Evolutionary conservation across 2,888 invertebrate species (phyloP), one percentile per base, ranked within the genome.

Genomic region (Hipparchia semele): DNA sequence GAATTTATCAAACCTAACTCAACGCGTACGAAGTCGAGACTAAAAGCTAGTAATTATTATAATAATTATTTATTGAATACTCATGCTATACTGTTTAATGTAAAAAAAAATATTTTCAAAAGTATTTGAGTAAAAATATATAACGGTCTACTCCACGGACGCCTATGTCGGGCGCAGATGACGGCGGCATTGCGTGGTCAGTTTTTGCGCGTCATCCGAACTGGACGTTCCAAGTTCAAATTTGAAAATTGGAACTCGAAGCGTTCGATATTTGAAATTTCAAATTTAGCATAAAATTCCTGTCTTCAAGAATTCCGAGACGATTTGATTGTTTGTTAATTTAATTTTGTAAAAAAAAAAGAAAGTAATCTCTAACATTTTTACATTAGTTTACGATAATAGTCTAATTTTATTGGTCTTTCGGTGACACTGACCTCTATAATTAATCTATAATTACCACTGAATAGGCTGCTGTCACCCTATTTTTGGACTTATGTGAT

Each of bases 181-280:
- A 92, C 92, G 90, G 84, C 84, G 85, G 87, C 90, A 90, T 86
- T 87, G 90, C 90, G 90, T 86, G 91, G 90, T 90, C 86, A 91
- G 89, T 94, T 94, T 94, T 94, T 94, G 93, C 86, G 80, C 90
- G 85, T 88, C 91, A 90, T 90, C 89, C 89, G 83, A 91, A 92
- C 92, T 93, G 92, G 92, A 92, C 92, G 91, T 89, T 89, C 91
- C 93, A 92, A 92, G 93, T 92, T 93, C 92, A 93, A 92, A 93
- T 93, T 93, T 91, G 91, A 93, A 93, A 93, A 94, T 93, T 91
- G 90, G 90, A 91, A 89, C 84, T 85, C 87, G 86, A 87, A 83
- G 81, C 84, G 86, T 90, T 90, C 91, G 88, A 92, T 90, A 90
- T 93, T 91, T 91, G 89, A 90, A 90, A 90, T 90, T 90, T 89